A percentile compares a stretch with the other conserved stretches of the same genome.
These are phyloP conservation scores for Valencia hispanica DNA, from an alignment of 2,797 vertebrate species.

Conservation along the genomic window DNA sequence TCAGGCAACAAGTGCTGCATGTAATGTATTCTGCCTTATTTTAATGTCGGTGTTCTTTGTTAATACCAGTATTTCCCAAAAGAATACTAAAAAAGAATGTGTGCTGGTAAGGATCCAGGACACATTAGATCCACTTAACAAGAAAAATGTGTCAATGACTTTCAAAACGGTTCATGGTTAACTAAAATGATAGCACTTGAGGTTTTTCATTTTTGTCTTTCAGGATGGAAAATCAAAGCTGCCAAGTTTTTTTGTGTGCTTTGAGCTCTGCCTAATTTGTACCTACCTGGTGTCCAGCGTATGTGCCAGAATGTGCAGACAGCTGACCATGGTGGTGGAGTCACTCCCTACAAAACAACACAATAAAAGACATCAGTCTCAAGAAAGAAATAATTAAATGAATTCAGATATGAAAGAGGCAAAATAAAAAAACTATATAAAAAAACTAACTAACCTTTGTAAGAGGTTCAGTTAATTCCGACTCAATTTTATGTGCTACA, in stretches of 20 bases:
- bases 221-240: not conserved
- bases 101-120: conserved; percentile 15
- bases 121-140: conserved; percentile 17
- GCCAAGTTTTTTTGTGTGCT: conserved; percentile 7
- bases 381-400: not conserved
- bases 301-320: conserved; percentile 97
- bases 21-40: conserved; percentile 55
- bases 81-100: conserved; percentile 35
- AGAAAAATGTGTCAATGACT: not conserved
- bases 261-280: conserved; percentile 8
- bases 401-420: not conserved
- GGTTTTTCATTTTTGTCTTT: conserved; percentile 7
- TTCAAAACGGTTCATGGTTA: conserved; percentile 13
- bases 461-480: not conserved
- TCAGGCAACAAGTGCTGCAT: conserved; percentile 51
- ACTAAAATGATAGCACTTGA: conserved; percentile 2
- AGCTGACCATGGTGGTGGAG: conserved; percentile 96
- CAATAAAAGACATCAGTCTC: conserved; percentile 1
- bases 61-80: conserved; percentile 58
- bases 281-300: conserved; percentile 94
- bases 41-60: conserved; percentile 63
- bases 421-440: no score
- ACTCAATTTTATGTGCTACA: no score
- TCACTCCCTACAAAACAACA: conserved; percentile 87
- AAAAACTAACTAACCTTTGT: not conserved